A percentile compares a stretch with the other conserved stretches of the same genome.
Conservation (phyloP, 2,888 invertebrate species). For the Hemithea aestivaria region DNA sequence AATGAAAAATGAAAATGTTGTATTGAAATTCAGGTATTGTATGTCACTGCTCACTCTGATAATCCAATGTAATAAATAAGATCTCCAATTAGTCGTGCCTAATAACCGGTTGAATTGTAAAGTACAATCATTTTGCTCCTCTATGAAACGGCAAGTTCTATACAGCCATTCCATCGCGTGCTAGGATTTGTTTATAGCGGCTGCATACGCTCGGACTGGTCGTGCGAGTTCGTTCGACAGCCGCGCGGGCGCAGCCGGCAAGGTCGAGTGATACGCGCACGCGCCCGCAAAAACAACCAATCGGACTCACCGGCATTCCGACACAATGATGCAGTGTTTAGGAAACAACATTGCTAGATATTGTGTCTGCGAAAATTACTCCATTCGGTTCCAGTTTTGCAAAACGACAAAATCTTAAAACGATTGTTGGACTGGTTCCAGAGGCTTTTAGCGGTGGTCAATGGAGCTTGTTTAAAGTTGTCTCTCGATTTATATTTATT, state of each 20-base stretch:
- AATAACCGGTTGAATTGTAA: constrained; percentile 5
- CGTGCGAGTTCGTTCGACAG: constrained; percentile 54
- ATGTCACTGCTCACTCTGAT: constrained; percentile 8
- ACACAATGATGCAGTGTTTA: constrained; percentile 47
- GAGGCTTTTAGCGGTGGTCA: constrained; percentile 16
- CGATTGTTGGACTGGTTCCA: constrained; percentile 31
- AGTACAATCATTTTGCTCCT: constrained; percentile 13
- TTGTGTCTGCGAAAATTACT: constrained; percentile 11
- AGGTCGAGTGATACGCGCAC: constrained; percentile 59
- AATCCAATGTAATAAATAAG: constrained; percentile 7
- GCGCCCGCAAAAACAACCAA: constrained; percentile 62
- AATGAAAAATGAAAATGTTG: no score
- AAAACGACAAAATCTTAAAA: constrained; percentile 22
- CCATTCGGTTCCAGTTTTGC: constrained; percentile 11
- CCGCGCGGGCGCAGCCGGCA: constrained; percentile 57
- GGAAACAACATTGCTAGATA: constrained; percentile 29
- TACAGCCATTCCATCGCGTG: constrained; percentile 57
- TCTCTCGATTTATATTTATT: constrained; percentile 1
- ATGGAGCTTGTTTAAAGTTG: constrained; percentile 5
- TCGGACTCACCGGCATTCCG: constrained; percentile 50
- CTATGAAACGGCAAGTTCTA: constrained; percentile 17
- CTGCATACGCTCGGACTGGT: constrained; percentile 51
- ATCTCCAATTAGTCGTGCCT: constrained; percentile 20
- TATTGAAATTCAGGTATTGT: no score
- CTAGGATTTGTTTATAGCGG: constrained; percentile 63